These are phyloP conservation scores for Enteromius viviparus DNA, from an alignment of 2,797 vertebrate genomes.

Conservation along the genomic window DNA sequence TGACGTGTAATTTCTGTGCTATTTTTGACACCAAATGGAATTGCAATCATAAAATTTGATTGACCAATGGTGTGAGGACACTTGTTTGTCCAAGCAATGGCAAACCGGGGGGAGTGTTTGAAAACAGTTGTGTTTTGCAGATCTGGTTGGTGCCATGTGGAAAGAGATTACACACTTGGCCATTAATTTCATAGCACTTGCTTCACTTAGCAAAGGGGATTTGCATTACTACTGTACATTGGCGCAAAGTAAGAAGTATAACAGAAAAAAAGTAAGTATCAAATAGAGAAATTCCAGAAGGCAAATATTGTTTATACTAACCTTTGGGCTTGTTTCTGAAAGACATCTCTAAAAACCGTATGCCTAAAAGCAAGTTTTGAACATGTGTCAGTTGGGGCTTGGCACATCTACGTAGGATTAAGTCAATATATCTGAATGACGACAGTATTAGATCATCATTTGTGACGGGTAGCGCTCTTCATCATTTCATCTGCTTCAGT, in stretches of 20 bases:
- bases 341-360: slow-evolving; percentile 10
- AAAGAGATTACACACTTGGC: no score
- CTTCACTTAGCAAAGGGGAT: neutral
- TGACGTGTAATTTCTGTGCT: slow-evolving; percentile 24
- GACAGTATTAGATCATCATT: slow-evolving; percentile 32
- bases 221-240: neutral
- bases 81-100: neutral
- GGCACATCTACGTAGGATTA: slow-evolving; percentile 9
- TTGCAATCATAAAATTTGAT: slow-evolving; percentile 26
- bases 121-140: neutral
- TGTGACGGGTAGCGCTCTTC: slow-evolving; percentile 30
- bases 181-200: neutral
- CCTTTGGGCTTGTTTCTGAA: neutral
- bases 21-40: slow-evolving; percentile 8
- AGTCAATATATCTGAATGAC: slow-evolving; percentile 19
- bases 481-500: slow-evolving; percentile 42
- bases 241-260: neutral
- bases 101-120: neutral
- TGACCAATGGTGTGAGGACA: neutral
- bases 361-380: slow-evolving; percentile 13
- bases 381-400: slow-evolving; percentile 4
- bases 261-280: neutral
- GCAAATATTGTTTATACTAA: neutral
- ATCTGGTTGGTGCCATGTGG: neutral
- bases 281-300: neutral